Conservation (phyloP, 2,113 vertebrate genomes). For the Polyodon spathula region DNA sequence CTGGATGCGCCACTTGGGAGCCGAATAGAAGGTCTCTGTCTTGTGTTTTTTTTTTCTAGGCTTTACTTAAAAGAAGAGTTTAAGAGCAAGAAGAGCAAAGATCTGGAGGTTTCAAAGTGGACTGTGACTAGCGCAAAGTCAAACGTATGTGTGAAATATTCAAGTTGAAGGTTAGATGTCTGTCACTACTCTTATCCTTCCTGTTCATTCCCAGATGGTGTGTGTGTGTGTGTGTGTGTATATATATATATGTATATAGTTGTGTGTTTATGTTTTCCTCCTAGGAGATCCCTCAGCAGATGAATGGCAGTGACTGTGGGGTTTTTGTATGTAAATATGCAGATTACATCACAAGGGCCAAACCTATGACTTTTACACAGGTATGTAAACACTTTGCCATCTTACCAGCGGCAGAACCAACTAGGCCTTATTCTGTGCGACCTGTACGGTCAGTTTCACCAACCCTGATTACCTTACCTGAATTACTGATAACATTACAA, state of each 20-base stretch:
- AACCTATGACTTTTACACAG: constrained; percentile 73
- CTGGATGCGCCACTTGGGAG: too few relatives aligned
- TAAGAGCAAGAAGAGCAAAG: constrained; percentile 64
- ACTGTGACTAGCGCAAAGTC: constrained; percentile 61
- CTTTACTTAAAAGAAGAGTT: constrained; percentile 80
- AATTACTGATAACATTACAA: background rate
- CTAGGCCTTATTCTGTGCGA: too few relatives aligned
- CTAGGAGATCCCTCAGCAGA: constrained; percentile 87
- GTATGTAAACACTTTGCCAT: constrained; percentile 36
- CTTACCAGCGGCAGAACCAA: too few relatives aligned
- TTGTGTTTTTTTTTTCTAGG: constrained; percentile 42
- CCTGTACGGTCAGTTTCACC: background rate
- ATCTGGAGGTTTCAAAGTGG: constrained; percentile 71
- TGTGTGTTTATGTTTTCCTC: too few relatives aligned
- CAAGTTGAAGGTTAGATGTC: background rate
- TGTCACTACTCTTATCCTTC: background rate
- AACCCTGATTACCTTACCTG: too few relatives aligned
- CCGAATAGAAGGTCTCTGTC: background rate
- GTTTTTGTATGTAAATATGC: constrained; percentile 91
- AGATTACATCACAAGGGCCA: constrained; percentile 71
- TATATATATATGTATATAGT: too few relatives aligned
- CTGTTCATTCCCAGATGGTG: background rate
- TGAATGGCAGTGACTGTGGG: constrained; percentile 82
- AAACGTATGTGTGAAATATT: constrained; percentile 47
- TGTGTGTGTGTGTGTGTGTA: too few relatives aligned